Conservation (phyloP, 2,888 invertebrate genomes). For the Pimpla rufipes region DNA sequence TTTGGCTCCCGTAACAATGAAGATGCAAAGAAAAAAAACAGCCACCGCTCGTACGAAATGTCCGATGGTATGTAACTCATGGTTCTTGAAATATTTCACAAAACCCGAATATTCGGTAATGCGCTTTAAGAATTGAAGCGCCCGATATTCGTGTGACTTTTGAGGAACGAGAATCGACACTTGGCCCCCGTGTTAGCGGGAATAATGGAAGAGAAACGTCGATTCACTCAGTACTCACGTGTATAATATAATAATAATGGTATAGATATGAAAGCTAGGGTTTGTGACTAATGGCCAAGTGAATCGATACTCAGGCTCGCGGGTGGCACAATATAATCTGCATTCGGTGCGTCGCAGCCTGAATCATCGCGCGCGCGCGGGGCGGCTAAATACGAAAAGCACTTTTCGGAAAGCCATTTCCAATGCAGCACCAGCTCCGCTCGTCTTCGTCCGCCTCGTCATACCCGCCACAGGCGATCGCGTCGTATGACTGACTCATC, state of each 20-base stretch:
- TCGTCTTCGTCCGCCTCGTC: constrained; percentile 37
- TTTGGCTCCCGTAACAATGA: too few species aligned
- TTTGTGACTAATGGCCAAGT: constrained; percentile 5
- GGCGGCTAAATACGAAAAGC: constrained; percentile 33
- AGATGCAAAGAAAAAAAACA: too few species aligned
- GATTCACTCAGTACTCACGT: constrained; percentile 7
- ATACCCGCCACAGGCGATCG: constrained; percentile 7
- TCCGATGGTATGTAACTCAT: too few species aligned
- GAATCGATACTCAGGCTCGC: neutral
- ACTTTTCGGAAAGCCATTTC: constrained; percentile 53
- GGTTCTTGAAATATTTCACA: neutral
- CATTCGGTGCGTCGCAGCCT: constrained; percentile 31
- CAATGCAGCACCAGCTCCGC: constrained; percentile 44
- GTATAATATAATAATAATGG: constrained; percentile 11
- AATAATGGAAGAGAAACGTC: neutral
- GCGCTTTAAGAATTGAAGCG: neutral
- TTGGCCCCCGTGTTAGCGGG: neutral
- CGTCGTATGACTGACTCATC: constrained; percentile 46
- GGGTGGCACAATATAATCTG: neutral
- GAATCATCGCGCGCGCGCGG: constrained; percentile 46
- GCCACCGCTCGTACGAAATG: too few species aligned
- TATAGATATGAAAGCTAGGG: neutral
- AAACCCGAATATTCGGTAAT: neutral
- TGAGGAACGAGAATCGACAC: neutral
- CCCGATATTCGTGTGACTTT: neutral